Percentiles rank a stretch among this genome's conserved stretches.
phyloP scores from a whole-genome alignment of 1,140 invertebrate species.

The Periplaneta americana region DNA sequence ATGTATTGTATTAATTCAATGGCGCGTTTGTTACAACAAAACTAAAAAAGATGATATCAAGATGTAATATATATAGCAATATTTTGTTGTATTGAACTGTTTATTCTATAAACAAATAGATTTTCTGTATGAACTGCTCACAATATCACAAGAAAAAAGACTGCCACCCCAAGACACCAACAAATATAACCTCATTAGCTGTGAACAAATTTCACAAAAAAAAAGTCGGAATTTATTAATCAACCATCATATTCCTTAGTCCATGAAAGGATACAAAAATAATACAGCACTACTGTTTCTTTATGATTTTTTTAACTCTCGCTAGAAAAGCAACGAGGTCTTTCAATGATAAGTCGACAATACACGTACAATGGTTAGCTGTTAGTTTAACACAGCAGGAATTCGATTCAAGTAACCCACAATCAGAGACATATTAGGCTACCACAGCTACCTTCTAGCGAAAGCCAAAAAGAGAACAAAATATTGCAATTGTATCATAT shows the following conservation, averaged over 20 bases:
- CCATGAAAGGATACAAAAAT: not conserved
- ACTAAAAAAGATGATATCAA: too few species aligned
- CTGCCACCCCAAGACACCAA: not conserved
- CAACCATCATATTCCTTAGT: not conserved
- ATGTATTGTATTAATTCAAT: not conserved
- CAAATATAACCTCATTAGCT: conserved; percentile 3
- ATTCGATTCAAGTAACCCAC: not conserved
- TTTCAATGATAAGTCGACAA: not conserved
- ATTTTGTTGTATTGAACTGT: too few species aligned
- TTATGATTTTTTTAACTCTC: not conserved
- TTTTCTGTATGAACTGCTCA: not conserved
- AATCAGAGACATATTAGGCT: not conserved
- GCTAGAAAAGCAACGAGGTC: not conserved
- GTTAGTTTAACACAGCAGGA: not conserved
- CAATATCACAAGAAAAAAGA: not conserved
- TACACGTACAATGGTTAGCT: not conserved
- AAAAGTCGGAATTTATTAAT: not conserved
- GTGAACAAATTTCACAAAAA: conserved; percentile 10
- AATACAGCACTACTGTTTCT: not conserved
- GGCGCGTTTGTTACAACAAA: too few species aligned
- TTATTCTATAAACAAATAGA: too few species aligned
- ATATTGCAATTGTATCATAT: not conserved
- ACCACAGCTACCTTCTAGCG: not conserved
- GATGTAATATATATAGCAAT: too few species aligned
- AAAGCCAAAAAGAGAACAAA: not conserved